These are phyloP conservation scores for Leucosticte australis DNA, from an alignment of 2,113 vertebrate genomes.

Conservation along the genomic window DNA sequence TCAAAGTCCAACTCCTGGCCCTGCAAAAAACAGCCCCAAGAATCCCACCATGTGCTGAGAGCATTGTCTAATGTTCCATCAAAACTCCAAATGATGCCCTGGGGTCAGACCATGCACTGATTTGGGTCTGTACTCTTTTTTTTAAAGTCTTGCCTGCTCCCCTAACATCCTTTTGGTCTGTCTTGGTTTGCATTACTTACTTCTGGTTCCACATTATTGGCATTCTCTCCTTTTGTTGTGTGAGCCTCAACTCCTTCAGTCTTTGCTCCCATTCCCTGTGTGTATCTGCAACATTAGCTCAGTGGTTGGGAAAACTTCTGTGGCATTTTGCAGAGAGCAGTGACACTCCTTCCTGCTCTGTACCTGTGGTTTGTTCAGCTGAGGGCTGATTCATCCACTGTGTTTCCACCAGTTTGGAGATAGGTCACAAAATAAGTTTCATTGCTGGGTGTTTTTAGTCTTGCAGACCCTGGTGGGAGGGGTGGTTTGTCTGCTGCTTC, in stretches of 20 bases:
- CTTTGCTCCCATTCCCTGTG: background rate
- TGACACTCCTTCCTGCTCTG: background rate
- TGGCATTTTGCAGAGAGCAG: background rate
- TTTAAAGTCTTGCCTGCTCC: background rate
- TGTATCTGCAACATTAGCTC: background rate
- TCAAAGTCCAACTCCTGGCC: background rate
- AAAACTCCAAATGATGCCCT: background rate
- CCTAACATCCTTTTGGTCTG: background rate
- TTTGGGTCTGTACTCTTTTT: background rate
- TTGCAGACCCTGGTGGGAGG: background rate
- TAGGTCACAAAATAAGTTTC: background rate
- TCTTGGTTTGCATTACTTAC: background rate
- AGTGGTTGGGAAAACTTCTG: background rate
- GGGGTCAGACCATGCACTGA: background rate
- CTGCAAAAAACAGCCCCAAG: background rate
- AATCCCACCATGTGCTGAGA: background rate
- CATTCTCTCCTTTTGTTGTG: background rate
- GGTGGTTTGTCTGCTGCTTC: background rate
- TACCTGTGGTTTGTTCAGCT: background rate
- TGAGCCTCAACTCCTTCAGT: background rate
- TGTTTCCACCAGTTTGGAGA: background rate
- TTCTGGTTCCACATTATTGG: background rate
- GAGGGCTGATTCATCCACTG: background rate
- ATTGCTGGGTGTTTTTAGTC: background rate
- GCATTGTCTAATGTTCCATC: background rate